Base-by-base conservation (phyloP, 2,888 invertebrate genomes). In the Polyploca ridens region DNA sequence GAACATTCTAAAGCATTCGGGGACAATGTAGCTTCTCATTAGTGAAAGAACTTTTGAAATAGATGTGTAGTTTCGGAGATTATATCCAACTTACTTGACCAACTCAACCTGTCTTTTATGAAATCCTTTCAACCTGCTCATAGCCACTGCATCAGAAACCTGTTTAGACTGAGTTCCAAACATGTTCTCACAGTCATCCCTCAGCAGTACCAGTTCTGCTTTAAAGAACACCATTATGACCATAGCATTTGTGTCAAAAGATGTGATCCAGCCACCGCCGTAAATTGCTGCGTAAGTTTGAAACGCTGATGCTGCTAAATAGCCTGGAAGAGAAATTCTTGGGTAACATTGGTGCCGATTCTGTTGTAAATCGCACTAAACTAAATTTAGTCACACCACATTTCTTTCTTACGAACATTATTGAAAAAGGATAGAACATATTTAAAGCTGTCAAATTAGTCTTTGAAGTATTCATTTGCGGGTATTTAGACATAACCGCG, bases 171-270 rank as follows among this genome's bases (percentile, higher is more conserved):
- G 75, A 1, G 67, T 70, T 0, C 87, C 87, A 76, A 90, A 93
- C 16, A 93, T 85, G 62, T 82, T 65, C 1, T 73, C 64, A 16
- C 87, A 84, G 71, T 91, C 90, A 14, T 83, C 80, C 62, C 82
- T 86, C 10, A 93, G 64, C 41, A 92, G 65, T 64, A 91, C 86
- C 49, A 93, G 63, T 68, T 92, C 91, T 8, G 83, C 82, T 81
- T 78, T 89, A 62, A 93, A 90, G 70, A 91, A 93, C 0, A 91
- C 89, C 93, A 93, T 93, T 0, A 89, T 88, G 0, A 90, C 91
- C 74, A 93, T 87, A 0, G 91, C 86, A 41, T 87, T 91, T 0
- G 90, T 86, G 66, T 93, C 93, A 62, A 89, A 92, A 0, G 92
- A 89, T 0, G 90, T 90, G 6, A 93, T 92, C 91, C 91, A 93